Evolutionary conservation across 2,797 vertebrate genomes (phyloP).

Genomic region (Podarcis lilfordi): DNA sequence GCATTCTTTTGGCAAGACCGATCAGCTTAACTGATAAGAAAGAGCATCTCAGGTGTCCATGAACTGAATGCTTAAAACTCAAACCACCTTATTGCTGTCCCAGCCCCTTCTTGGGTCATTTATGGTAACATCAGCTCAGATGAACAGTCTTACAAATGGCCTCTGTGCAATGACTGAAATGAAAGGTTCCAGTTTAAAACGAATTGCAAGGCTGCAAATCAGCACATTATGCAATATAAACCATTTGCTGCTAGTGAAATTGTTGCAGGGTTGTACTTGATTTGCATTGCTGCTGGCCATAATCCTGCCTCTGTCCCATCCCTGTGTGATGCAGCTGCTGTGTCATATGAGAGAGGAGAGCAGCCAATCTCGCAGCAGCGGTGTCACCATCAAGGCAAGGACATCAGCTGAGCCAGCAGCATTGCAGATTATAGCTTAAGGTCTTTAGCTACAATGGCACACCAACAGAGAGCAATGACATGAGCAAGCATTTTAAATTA

Average conservation of each 20-base stretch:
- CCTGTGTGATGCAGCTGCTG: background rate
- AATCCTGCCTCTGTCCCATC: too few species aligned
- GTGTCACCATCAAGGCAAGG: background rate
- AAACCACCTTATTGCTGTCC: background rate
- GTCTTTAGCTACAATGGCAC: background rate
- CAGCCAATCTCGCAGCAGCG: background rate
- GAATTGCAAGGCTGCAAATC: background rate
- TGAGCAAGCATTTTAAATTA: background rate
- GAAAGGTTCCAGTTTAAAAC: background rate
- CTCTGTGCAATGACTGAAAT: background rate
- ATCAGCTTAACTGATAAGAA: background rate
- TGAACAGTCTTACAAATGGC: background rate
- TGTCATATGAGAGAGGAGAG: background rate
- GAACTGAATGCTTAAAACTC: background rate
- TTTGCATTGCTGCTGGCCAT: background rate
- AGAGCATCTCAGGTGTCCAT: slow-evolving; percentile 4
- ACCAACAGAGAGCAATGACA: background rate
- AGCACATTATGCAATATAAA: background rate
- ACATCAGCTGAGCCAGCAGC: background rate
- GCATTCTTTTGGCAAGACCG: background rate
- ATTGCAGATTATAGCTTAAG: background rate
- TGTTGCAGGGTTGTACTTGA: background rate
- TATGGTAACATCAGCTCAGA: background rate
- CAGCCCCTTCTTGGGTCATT: background rate
- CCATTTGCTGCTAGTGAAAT: slow-evolving; percentile 26